phyloP scores from a whole-genome alignment of 2,113 vertebrate species.

The Columbina picui region DNA sequence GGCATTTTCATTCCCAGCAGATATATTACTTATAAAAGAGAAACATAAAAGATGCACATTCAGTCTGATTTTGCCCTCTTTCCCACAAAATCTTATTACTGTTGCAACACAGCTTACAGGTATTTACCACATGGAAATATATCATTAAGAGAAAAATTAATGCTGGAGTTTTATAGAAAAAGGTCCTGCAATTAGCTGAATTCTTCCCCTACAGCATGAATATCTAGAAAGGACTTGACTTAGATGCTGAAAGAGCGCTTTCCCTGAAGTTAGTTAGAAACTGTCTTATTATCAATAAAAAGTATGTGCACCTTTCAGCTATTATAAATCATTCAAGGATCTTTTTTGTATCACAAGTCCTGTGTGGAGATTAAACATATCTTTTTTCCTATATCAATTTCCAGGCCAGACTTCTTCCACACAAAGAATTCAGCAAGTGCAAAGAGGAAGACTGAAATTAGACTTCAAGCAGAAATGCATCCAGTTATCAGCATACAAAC shows the following conservation, averaged over 20 bases:
- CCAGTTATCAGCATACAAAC: conserved; percentile 35
- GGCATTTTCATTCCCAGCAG: not conserved
- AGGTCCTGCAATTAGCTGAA: not conserved
- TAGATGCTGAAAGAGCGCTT: not conserved
- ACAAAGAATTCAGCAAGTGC: not conserved
- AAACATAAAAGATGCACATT: not conserved
- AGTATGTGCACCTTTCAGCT: not conserved
- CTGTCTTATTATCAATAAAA: not conserved
- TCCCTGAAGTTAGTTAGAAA: not conserved
- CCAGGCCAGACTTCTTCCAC: not conserved
- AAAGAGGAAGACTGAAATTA: not conserved
- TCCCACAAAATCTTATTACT: not conserved
- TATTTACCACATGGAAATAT: not conserved
- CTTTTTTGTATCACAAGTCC: not conserved
- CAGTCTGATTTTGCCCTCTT: not conserved
- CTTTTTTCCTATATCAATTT: not conserved
- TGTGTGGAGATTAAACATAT: not conserved
- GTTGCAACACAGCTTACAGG: not conserved
- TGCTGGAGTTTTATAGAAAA: not conserved
- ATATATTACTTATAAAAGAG: not conserved
- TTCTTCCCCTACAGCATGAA: not conserved
- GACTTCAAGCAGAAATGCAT: conserved; percentile 23
- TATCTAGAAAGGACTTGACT: not conserved
- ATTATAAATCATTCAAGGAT: not conserved
- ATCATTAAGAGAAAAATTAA: not conserved